These are phyloP conservation scores for cat (Felis catus) DNA, from an alignment of 2,113 vertebrate genomes.

Conservation along the genomic window DNA sequence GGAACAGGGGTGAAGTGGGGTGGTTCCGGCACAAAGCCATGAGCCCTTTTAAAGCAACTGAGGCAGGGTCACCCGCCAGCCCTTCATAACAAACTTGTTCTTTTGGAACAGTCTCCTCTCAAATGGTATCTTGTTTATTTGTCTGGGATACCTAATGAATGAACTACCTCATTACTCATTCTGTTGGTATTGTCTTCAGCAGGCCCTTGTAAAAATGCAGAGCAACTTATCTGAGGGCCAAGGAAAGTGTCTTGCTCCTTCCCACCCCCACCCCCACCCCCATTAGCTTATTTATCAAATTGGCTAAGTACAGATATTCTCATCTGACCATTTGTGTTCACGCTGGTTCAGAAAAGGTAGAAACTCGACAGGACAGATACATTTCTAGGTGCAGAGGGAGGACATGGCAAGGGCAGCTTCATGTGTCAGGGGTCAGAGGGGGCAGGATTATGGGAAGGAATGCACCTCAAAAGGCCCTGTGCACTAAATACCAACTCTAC, in stretches of 20 bases:
- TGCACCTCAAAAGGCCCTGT: not conserved
- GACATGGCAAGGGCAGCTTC: conserved; percentile 49
- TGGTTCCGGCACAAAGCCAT: conserved; percentile 44
- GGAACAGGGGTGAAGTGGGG: not conserved
- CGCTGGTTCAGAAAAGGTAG: conserved; percentile 32
- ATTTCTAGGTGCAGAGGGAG: not conserved
- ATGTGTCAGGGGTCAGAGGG: not conserved
- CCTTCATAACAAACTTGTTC: conserved; percentile 19
- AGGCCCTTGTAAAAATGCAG: conserved; percentile 34
- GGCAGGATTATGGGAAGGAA: not conserved
- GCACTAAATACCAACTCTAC: not conserved
- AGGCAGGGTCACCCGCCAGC: not conserved
- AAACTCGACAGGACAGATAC: not conserved
- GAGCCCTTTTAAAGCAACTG: conserved; percentile 26
- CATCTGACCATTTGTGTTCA: conserved; percentile 23
- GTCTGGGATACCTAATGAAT: not conserved
- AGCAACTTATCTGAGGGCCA: not conserved
- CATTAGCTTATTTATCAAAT: not conserved
- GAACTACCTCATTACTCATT: conserved; percentile 12
- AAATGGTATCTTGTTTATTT: conserved; percentile 3
- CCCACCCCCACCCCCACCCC: too few species aligned
- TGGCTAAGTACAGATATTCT: conserved; percentile 24
- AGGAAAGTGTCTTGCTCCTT: not conserved
- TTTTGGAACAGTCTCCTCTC: not conserved
- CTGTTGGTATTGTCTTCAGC: conserved; percentile 40